Evolutionary conservation across 2,113 vertebrate genomes (phyloP).

Genomic region (Odocoileus virginianus): DNA sequence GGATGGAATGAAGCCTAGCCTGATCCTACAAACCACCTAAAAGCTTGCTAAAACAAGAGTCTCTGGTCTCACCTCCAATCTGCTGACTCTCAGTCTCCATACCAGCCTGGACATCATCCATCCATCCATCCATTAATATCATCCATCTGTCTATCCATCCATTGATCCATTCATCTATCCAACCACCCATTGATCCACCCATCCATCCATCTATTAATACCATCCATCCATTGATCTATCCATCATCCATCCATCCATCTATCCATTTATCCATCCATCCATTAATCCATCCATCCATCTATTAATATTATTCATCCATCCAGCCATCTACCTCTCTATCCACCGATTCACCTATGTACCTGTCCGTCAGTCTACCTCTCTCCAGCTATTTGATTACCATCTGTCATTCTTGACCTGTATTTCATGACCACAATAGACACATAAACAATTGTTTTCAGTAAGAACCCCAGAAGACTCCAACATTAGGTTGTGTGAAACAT

Average conservation of each 20-base stretch:
- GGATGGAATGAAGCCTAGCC: not conserved
- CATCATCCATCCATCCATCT: not conserved
- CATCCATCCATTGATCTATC: not conserved
- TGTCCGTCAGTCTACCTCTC: not conserved
- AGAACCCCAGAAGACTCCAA: not conserved
- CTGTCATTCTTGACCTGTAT: not conserved
- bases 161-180: not conserved
- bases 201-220: not conserved
- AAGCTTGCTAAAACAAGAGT: not conserved
- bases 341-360: not conserved
- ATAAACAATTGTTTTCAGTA: too few species aligned
- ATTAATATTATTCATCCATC: not conserved
- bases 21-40: not conserved
- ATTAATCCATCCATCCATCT: not conserved
- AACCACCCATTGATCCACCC: not conserved
- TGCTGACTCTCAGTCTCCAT: not conserved
- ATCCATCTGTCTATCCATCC: not conserved
- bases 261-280: not conserved
- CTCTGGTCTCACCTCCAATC: not conserved
- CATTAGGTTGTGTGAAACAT: not conserved
- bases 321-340: not conserved
- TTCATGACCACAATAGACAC: fast-evolving
- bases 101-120: not conserved
- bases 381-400: not conserved
- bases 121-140: not conserved